Conservation (phyloP, 2,113 vertebrate genomes). For the Pelecanus crispus region DNA sequence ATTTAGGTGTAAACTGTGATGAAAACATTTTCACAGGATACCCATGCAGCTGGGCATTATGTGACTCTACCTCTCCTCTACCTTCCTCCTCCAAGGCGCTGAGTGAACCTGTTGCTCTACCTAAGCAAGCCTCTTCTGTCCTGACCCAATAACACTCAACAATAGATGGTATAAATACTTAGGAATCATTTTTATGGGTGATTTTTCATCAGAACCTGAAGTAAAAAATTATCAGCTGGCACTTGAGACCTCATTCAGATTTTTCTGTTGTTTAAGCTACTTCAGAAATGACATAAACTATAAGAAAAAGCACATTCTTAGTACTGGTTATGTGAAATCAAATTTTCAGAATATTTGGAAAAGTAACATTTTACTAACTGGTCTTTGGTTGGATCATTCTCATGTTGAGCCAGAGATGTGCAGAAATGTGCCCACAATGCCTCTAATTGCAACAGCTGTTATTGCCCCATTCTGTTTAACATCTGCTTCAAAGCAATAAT, state of each 20-base stretch:
- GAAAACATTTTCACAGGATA: not conserved
- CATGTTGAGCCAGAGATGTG: constrained; percentile 19
- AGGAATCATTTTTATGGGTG: not conserved
- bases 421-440: constrained; percentile 22
- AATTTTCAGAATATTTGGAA: constrained; percentile 1
- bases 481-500: constrained; percentile 58
- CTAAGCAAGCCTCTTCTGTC: not conserved
- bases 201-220: not conserved
- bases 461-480: constrained; percentile 54
- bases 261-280: not conserved
- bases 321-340: not conserved
- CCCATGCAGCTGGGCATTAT: not conserved
- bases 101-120: not conserved
- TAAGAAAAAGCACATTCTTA: not conserved
- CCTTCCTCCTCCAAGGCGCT: not conserved
- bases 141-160: not conserved
- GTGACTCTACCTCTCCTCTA: not conserved
- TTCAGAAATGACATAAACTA: not conserved
- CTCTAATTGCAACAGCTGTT: constrained; percentile 48
- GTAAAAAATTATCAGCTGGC: not conserved
- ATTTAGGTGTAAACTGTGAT: not conserved
- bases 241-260: not conserved
- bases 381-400: constrained; percentile 31
- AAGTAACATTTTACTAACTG: not conserved
- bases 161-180: not conserved